A percentile compares a stretch with the other conserved stretches of the same genome.
These are phyloP conservation scores for Macrophya annulata DNA, from an alignment of 2,888 invertebrate species.

Conservation along the genomic window DNA sequence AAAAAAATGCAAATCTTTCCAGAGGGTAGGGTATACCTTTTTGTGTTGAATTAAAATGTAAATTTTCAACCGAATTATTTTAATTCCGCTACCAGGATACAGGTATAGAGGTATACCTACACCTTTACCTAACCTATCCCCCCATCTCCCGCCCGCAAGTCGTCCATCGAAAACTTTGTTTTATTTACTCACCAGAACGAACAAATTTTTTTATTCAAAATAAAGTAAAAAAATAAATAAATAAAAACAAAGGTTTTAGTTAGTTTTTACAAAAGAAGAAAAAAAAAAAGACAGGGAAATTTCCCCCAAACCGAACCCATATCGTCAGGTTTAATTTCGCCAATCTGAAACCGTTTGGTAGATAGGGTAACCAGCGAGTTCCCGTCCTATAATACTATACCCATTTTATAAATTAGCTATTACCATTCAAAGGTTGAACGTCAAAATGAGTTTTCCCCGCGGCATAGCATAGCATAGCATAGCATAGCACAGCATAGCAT, in stretches of 20 bases:
- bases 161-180: neutral
- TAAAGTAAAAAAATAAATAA: neutral
- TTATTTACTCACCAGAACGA: constrained; percentile 6
- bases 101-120: neutral
- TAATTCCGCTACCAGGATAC: constrained; percentile 16
- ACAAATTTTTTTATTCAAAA: neutral
- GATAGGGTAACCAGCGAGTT: neutral
- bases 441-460: constrained; percentile 39
- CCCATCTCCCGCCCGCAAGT: neutral
- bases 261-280: neutral
- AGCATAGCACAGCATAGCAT: neutral
- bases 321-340: neutral
- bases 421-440: constrained; percentile 49
- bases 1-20: constrained; percentile 46
- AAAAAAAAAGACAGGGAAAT: neutral
- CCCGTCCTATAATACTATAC: neutral
- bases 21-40: neutral
- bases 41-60: constrained; percentile 43
- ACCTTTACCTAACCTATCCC: neutral
- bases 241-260: neutral
- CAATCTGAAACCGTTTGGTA: constrained; percentile 9
- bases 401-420: constrained; percentile 48
- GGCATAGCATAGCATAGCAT: neutral
- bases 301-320: neutral
- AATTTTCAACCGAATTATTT: constrained; percentile 46